Conservation (phyloP, 2,797 vertebrate genomes). For the Distichodus sexfasciatus region DNA sequence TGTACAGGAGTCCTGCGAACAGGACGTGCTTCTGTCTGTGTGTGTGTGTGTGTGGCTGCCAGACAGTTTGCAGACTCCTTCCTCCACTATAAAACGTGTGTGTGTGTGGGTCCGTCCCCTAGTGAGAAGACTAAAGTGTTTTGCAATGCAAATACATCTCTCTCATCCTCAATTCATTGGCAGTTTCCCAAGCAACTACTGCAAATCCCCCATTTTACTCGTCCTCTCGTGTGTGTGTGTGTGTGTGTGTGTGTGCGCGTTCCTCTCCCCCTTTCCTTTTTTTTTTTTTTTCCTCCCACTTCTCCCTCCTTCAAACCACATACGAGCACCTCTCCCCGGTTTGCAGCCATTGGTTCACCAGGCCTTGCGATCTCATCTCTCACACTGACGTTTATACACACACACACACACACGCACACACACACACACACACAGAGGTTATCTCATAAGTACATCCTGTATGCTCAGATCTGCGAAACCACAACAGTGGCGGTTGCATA, state of each 20-base stretch:
- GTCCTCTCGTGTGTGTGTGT: too few relatives aligned
- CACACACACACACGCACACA: too few relatives aligned
- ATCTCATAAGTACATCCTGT: constrained; percentile 42
- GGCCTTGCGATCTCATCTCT: neutral
- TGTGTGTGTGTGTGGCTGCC: constrained; percentile 31
- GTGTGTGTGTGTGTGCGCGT: too few relatives aligned
- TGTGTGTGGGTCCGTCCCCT: constrained; percentile 20
- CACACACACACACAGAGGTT: neutral
- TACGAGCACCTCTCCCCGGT: too few relatives aligned
- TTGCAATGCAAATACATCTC: constrained; percentile 51
- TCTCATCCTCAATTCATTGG: constrained; percentile 50
- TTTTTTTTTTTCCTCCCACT: neutral
- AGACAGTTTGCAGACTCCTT: constrained; percentile 38
- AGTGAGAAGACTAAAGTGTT: constrained; percentile 31
- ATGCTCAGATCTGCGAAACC: constrained; percentile 40
- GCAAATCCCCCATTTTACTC: constrained; percentile 38
- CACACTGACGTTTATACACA: neutral
- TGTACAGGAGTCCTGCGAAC: neutral
- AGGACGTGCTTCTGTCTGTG: too few relatives aligned
- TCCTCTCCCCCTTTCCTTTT: too few relatives aligned
- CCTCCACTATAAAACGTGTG: neutral
- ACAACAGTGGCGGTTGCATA: constrained; percentile 50
- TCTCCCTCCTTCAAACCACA: neutral
- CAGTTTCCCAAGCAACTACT: constrained; percentile 48
- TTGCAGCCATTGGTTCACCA: neutral